phyloP scores from a whole-genome alignment of 2,113 vertebrate species.

The Hemichromis elongatus region DNA sequence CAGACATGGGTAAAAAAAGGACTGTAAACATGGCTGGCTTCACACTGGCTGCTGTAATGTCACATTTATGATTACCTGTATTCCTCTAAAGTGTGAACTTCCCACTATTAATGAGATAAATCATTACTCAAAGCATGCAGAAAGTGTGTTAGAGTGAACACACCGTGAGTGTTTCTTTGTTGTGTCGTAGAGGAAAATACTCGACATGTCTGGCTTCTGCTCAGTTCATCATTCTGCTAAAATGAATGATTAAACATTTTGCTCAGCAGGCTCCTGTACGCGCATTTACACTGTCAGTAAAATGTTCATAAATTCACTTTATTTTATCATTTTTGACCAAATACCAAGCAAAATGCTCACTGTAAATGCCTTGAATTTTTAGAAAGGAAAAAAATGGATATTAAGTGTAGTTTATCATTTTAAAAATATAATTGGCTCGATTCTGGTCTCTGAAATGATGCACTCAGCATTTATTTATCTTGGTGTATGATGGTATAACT shows the following conservation, averaged over 20 bases:
- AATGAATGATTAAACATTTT: not conserved
- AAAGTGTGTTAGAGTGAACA: constrained; percentile 31
- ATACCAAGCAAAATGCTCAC: not conserved
- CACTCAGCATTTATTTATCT: not conserved
- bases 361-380: not conserved
- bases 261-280: not conserved
- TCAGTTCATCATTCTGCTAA: not conserved
- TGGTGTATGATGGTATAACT: not conserved
- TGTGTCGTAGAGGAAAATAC: not conserved
- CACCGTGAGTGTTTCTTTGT: not conserved
- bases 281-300: constrained; percentile 14
- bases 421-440: not conserved
- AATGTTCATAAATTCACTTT: not conserved
- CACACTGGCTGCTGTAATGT: not conserved
- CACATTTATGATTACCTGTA: not conserved
- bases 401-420: not conserved
- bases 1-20: not conserved
- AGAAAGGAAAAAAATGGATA: not conserved
- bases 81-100: not conserved
- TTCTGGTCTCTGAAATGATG: not conserved
- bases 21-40: not conserved
- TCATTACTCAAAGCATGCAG: not conserved
- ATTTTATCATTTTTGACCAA: not conserved
- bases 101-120: not conserved
- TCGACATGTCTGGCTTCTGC: constrained; percentile 4